A percentile compares a stretch with the other conserved stretches of the same genome.
phyloP scores from a whole-genome alignment of 2,888 invertebrate species.

The Rapana venosa region DNA sequence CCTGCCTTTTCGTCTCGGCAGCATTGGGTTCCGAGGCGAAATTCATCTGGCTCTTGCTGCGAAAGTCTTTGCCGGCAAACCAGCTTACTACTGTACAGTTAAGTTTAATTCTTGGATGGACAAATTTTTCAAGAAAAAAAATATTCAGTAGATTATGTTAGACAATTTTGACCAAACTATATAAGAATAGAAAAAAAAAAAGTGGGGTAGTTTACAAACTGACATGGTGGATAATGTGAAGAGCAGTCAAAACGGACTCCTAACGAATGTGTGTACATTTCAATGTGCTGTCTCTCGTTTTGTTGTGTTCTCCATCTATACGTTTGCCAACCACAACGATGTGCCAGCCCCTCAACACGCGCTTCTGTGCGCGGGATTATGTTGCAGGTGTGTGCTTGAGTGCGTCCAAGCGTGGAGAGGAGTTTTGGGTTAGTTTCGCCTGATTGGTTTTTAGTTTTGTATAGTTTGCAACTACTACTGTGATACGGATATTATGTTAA shows the following conservation, averaged over 20 bases:
- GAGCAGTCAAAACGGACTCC: neutral
- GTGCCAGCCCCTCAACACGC: neutral
- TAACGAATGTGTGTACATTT: neutral
- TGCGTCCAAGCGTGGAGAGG: neutral
- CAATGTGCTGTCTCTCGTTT: constrained; percentile 26
- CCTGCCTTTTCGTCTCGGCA: neutral
- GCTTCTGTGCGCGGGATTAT: neutral
- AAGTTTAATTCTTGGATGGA: neutral
- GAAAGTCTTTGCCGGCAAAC: constrained; percentile 2
- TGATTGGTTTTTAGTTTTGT: neutral
- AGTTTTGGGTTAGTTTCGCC: neutral
- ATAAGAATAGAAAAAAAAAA: neutral
- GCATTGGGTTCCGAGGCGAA: constrained; percentile 15
- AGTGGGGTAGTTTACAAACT: neutral
- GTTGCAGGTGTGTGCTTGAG: constrained; percentile 7
- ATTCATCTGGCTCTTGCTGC: neutral
- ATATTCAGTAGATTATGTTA: neutral
- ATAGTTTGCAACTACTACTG: too few relatives aligned
- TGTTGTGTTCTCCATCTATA: neutral
- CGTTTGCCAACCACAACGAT: neutral
- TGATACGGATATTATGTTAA: too few relatives aligned
- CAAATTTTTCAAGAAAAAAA: too few relatives aligned
- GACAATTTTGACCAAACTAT: neutral
- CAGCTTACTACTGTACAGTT: neutral
- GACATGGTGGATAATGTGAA: neutral